phyloP scores from a whole-genome alignment of 2,888 invertebrate genomes.

The Acleris sparsana region DNA sequence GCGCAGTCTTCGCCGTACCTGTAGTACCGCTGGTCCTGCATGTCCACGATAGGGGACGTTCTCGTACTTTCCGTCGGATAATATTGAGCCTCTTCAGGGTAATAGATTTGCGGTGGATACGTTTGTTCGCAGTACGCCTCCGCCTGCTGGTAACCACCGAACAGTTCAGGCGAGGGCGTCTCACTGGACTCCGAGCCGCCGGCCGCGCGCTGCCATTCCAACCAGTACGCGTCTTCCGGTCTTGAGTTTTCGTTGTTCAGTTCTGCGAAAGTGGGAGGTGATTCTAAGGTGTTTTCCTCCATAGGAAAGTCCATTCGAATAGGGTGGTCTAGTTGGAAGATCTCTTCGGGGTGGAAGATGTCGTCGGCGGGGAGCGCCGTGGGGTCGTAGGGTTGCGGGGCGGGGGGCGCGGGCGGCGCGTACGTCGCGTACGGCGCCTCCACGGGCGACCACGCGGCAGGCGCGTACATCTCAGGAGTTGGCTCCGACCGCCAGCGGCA shows the following conservation, averaged over 20 bases:
- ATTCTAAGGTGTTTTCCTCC: conserved; percentile 80
- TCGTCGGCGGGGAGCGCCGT: conserved; percentile 85
- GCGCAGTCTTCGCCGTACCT: conserved; percentile 69
- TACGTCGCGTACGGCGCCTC: conserved; percentile 67
- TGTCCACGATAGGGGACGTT: conserved; percentile 65
- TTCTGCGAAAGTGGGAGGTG: conserved; percentile 88
- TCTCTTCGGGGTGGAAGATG: conserved; percentile 90
- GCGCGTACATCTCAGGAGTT: conserved; percentile 62
- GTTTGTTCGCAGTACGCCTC: conserved; percentile 71
- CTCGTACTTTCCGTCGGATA: conserved; percentile 66
- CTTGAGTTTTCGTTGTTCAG: conserved; percentile 88
- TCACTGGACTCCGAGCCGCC: conserved; percentile 80
- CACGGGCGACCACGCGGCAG: conserved; percentile 64
- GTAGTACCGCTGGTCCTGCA: conserved; percentile 69
- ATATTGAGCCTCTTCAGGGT: conserved; percentile 74
- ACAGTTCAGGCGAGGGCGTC: conserved; percentile 82
- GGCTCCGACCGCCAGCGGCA: conserved; percentile 81
- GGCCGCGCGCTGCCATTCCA: conserved; percentile 81
- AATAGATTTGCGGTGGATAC: conserved; percentile 67
- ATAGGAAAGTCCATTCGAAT: conserved; percentile 85
- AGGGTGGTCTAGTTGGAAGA: conserved; percentile 90
- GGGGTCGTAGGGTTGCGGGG: conserved; percentile 82
- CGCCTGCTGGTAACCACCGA: conserved; percentile 70
- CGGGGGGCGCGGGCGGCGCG: conserved; percentile 58
- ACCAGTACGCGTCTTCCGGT: conserved; percentile 84